A percentile compares a stretch with the other conserved stretches of the same genome.
Conservation (phyloP, 2,797 vertebrate species). For the Neosalanx taihuensis region DNA sequence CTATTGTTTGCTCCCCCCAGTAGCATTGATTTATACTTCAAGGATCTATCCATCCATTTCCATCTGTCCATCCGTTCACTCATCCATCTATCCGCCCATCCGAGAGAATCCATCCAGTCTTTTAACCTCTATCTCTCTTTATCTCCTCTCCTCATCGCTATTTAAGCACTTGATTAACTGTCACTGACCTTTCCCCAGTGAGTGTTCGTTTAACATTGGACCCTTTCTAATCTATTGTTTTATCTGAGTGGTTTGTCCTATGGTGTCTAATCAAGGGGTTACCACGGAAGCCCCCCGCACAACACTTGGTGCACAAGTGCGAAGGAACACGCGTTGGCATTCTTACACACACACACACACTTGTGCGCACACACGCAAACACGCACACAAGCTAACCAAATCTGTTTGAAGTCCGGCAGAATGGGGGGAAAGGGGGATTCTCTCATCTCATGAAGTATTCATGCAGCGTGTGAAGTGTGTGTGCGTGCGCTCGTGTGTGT, state of each 20-base stretch:
- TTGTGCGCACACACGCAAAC: constrained; percentile 38
- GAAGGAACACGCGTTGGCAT: background rate
- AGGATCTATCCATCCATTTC: constrained; percentile 6
- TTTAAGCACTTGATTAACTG: constrained; percentile 20
- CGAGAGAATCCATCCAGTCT: background rate
- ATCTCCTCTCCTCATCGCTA: constrained; percentile 3
- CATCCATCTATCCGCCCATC: background rate
- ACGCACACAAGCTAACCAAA: constrained; percentile 33
- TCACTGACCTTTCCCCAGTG: constrained; percentile 10
- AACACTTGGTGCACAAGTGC: background rate
- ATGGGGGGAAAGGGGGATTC: constrained; percentile 50
- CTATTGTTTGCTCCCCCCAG: constrained; percentile 29
- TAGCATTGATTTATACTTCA: constrained; percentile 37
- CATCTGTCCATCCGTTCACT: background rate
- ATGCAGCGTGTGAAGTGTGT: constrained; percentile 54
- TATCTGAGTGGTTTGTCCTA: background rate
- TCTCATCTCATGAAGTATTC: constrained; percentile 69
- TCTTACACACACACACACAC: constrained; percentile 12
- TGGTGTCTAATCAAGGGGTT: constrained; percentile 2
- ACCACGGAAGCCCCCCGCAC: too few species aligned
- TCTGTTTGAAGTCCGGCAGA: constrained; percentile 65
- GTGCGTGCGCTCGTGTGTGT: constrained; percentile 21
- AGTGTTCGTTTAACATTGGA: background rate
- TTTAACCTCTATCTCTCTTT: background rate
- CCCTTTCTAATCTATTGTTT: background rate